Base-by-base conservation (phyloP, 2,113 vertebrate genomes). In the Xiphorhynchus elegans region DNA sequence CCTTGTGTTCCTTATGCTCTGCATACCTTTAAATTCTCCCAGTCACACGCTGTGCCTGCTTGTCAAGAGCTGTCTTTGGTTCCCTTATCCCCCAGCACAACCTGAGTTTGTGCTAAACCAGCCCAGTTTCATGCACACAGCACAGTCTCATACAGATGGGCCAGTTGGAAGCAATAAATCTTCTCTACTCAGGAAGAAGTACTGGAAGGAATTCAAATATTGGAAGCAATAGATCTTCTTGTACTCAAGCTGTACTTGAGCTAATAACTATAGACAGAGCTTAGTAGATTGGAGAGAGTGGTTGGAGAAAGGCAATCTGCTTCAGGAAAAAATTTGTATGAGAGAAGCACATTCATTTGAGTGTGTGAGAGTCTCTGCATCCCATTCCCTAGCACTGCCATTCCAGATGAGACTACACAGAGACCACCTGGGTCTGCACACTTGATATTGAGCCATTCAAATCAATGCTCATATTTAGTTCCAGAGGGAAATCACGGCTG, bases 211-310 rank as follows among this genome's bases (percentile, higher is more conserved):
- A 88, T 85, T 90, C 47, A 85, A 16, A 56, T 79, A 88, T 60
- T 90, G 73, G 68, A 92, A 87, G 73, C 59, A 80, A 74, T 84
- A 94, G 80, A 89, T 91, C 84, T 85, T 85, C 63, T 37, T 86
- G 49, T 68, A 70, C 59, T 94, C 31, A 46, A 42, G 68, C 55
- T 84, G 50, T 53, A 53, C 37, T 75, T 73, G 49, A 85, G 49
- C 44, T 86, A 90, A 64, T 69, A 60, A 64, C 21, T 53, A 50
- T 0, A 59, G 68, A 72, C 91, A 80, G 46, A 62, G 40, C 2
- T 88, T 23, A 44, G 59, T 2, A 46, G 55, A 52, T n/a, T 40
- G 55, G 35, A 66, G 53, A 59, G 37, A 33, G 49, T 11, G 67
- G 28, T 0, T 8, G 6, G 72, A 62, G 63, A 80, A 92, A 86